Conservation (phyloP, 2,113 vertebrate species). For the Tamias sibiricus region DNA sequence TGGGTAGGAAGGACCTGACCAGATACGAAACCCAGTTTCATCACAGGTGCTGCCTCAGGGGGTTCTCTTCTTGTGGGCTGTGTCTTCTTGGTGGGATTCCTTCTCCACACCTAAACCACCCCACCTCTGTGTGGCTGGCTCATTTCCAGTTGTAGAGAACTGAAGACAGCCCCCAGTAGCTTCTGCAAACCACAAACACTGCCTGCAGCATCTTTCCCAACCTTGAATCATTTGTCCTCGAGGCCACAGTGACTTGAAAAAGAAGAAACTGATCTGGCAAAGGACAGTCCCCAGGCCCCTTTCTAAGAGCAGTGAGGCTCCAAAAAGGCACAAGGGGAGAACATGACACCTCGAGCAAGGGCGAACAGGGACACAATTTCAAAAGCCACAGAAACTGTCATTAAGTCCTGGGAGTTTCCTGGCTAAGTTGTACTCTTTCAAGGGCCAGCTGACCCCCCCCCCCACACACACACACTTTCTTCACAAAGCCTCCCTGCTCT, state of each 20-base stretch:
- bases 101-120: not conserved
- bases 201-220: not conserved
- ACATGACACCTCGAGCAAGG: rapidly evolving
- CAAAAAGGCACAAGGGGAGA: not conserved
- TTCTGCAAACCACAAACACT: not conserved
- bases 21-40: not conserved
- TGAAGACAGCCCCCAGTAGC: not conserved
- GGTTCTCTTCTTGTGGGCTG: not conserved
- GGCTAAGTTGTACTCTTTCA: not conserved
- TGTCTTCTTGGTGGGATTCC: not conserved
- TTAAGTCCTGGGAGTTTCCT: not conserved
- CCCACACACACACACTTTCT: too few species aligned
- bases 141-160: conserved; percentile 33
- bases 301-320: not conserved
- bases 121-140: not conserved
- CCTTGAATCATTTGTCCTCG: not conserved
- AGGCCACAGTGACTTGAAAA: not conserved
- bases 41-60: not conserved
- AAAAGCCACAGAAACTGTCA: not conserved
- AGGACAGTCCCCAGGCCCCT: not conserved
- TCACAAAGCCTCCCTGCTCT: not conserved
- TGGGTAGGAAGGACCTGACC: not conserved
- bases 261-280: not conserved
- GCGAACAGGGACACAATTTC: not conserved
- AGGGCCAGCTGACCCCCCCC: not conserved